These are phyloP conservation scores for Auanema freiburgensis DNA, from an alignment of 2,888 invertebrate species.

Conservation along the genomic window DNA sequence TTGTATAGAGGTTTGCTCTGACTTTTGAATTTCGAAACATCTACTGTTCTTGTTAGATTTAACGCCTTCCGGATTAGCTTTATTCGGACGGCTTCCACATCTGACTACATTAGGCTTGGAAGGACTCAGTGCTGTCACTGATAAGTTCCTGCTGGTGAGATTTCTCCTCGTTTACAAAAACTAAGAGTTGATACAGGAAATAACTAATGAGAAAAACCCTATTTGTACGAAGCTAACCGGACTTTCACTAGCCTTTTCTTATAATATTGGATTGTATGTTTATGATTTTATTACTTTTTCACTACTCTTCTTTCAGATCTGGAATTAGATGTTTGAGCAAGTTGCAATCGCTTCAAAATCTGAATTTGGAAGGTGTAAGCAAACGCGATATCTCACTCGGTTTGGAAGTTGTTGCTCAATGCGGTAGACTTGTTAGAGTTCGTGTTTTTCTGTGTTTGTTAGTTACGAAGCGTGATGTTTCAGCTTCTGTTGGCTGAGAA, in stretches of 20 bases:
- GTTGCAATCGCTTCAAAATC: constrained; percentile 23
- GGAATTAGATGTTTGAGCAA: constrained; percentile 24
- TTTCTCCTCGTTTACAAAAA: background rate
- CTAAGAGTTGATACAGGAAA: constrained; percentile 16
- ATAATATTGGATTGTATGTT: constrained; percentile 28
- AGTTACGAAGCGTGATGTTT: background rate
- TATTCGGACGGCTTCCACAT: constrained; percentile 21
- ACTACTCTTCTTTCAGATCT: constrained; percentile 9
- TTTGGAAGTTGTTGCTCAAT: constrained; percentile 27
- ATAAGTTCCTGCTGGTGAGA: constrained; percentile 22
- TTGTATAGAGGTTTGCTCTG: constrained; percentile 22
- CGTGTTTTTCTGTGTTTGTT: background rate
- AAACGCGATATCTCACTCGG: constrained; percentile 45
- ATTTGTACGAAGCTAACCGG: constrained; percentile 15
- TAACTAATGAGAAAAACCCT: constrained; percentile 23
- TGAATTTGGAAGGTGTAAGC: constrained; percentile 48
- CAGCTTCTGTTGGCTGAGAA: constrained; percentile 39
- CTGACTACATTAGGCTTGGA: constrained; percentile 39
- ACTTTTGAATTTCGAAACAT: too few species aligned
- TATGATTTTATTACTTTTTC: background rate
- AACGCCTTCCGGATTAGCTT: constrained; percentile 17
- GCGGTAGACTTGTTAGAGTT: constrained; percentile 29
- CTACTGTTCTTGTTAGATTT: too few species aligned
- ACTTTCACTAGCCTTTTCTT: constrained; percentile 42
- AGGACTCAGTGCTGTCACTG: constrained; percentile 41